Evolutionary conservation across 2,113 vertebrate genomes (phyloP), one percentile per base, ranked within the genome.

Genomic region (Campylomormyrus numenius): DNA sequence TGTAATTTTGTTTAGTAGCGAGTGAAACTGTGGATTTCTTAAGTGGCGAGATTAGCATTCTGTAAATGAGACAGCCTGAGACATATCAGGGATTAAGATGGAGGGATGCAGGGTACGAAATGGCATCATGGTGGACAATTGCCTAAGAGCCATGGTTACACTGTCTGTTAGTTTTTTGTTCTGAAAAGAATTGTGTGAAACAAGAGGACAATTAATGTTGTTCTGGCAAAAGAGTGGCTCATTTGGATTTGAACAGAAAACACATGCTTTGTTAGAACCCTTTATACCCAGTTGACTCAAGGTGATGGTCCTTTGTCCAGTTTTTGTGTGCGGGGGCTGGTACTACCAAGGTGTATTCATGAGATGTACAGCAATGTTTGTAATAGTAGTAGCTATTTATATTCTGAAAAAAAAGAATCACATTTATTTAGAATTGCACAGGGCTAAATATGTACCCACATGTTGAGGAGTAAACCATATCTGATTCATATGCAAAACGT

Each of bases 1-100:
- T 88, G 17, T 85, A 90, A 83, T 92, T 90, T 90, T 53, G 56
- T 48, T 84, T 70, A n/a, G 24, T 39, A 74, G 87, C 21, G 31
- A 90, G 46, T 31, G 21, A 56, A 50, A 42, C 1, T 3, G 27
- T 85, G 17, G 80, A 66, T 89, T 88, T 85, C 84, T 80, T 21
- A 58, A 56, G 70, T 70, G 42, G 53, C 39, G 9, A 24, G 21
- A 35, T 17, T 48, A 88, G 7, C 48, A 87, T n/a, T 17, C 86
- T 5, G 31, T 62, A 77, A 90, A n/a, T 21, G 3, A 49, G 52
- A 89, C 87, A 19, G 70, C 66, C 19, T 42, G 24, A 15, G 53
- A 89, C 87, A 85, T 27, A 21, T 19, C n/a, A 53, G 35, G 88
- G 53, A 91, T 89, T 91, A 89, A 19, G 31, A 45, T 19, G 13